Evolutionary conservation across 2,113 vertebrate species (phyloP).

Genomic region (Cheilinus undulatus): DNA sequence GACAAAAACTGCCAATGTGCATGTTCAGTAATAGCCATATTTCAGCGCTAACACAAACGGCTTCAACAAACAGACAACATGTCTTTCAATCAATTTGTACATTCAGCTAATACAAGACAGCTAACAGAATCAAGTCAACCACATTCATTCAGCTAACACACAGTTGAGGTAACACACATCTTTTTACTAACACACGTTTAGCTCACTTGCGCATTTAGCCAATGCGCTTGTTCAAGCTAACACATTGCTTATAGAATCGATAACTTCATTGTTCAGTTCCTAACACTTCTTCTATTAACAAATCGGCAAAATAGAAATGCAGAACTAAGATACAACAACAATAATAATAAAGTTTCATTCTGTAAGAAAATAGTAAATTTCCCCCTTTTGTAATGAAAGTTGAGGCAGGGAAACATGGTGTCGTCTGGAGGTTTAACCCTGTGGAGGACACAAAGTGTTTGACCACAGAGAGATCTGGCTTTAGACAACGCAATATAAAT

Average conservation of each 20-base stretch:
- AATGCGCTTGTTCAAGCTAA: constrained; percentile 17
- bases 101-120: constrained; percentile 1
- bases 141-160: constrained; percentile 5
- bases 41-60: constrained; percentile 3
- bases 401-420: constrained; percentile 27
- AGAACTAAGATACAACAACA: constrained; percentile 50
- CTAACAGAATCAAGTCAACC: neutral
- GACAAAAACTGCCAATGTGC: neutral
- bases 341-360: constrained; percentile 61
- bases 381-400: constrained; percentile 35
- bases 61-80: neutral
- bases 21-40: constrained; percentile 9
- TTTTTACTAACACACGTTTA: constrained; percentile 3
- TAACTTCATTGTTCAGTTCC: constrained; percentile 64
- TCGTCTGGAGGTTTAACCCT: constrained; percentile 35
- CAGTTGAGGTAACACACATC: constrained; percentile 39
- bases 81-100: neutral
- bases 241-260: constrained; percentile 22
- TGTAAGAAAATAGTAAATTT: constrained; percentile 52
- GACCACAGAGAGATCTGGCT: constrained; percentile 76
- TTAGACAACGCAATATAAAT: constrained; percentile 70
- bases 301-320: constrained; percentile 53
- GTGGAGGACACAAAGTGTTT: constrained; percentile 40
- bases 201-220: constrained; percentile 11
- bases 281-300: constrained; percentile 44